These are phyloP conservation scores for Platyrinchus mystaceus DNA, from an alignment of 2,797 vertebrate species.

Conservation along the genomic window DNA sequence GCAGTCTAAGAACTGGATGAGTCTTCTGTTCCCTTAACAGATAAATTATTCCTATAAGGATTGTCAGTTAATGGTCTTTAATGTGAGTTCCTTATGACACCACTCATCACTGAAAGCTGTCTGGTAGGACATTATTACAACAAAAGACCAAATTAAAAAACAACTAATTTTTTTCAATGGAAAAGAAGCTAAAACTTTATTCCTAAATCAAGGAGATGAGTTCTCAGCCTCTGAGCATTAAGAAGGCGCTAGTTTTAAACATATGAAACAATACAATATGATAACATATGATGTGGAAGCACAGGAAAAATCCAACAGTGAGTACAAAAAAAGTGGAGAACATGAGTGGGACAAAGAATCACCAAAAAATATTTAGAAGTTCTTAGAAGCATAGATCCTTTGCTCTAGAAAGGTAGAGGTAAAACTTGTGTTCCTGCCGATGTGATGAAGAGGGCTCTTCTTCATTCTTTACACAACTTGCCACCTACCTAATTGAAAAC, in stretches of 20 bases:
- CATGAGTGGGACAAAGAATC: neutral
- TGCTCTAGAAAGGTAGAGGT: neutral
- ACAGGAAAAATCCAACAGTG: neutral
- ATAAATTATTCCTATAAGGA: neutral
- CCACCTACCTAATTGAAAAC: neutral
- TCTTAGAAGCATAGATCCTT: neutral
- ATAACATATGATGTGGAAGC: neutral
- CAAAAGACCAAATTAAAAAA: neutral
- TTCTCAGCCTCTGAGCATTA: neutral
- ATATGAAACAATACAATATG: neutral
- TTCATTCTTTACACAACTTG: conserved; percentile 21
- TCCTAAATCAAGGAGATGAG: neutral
- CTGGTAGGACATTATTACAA: neutral
- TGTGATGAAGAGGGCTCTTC: neutral
- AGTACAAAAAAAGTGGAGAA: neutral
- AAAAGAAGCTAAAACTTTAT: conserved; percentile 8
- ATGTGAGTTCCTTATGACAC: neutral
- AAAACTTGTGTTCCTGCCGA: neutral
- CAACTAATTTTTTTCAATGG: neutral
- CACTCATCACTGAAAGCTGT: neutral
- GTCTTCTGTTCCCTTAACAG: neutral
- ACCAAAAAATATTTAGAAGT: neutral
- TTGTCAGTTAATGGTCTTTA: neutral
- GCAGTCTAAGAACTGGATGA: neutral
- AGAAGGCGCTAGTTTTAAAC: neutral